Evolutionary conservation across 2,888 invertebrate genomes (phyloP), one percentile per base, ranked within the genome.

Genomic region (Conops quadrifasciatus): DNA sequence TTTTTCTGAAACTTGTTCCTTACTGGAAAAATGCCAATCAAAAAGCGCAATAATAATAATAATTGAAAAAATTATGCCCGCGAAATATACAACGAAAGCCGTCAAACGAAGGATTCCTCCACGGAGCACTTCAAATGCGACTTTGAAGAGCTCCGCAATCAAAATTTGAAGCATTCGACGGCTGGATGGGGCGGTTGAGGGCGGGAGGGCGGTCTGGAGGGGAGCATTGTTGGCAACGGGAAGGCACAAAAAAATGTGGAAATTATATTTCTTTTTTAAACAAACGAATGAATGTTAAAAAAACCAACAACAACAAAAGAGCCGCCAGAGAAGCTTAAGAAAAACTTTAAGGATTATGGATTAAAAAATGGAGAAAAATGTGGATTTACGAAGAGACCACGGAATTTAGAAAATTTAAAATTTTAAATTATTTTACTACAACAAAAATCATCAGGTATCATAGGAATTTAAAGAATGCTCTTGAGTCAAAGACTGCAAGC

Each of bases 31-130:
- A 71, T 73, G 71, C 68, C 71, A 73, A 71, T 71, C 73, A 73
- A 71, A n/a, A 65, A 66, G 56, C 43, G 71, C 56, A 73, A 71
- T 73, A 66, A 68, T 65, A 62, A 67, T 73, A 73, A 73, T 36
- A n/a, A n/a, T 73, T 71, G 66, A 65, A 68, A 73, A 65, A 71
- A 62, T 51, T 70, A 64, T 63, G 64, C 63, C 4, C 60, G 36
- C 62, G 36, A 36, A 36, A 36, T 36, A 36, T 36, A 36, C 36
- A 36, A 36, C 9, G 5, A 36, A 36, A 36, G 36, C 62, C 47
- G 68, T 28, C 45, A 68, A 36, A 49, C 51, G 28, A 24, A 67
- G 59, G 67, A 47, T 56, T 63, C 19, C 56, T 62, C 47, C 21
- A 51, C 68, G 16, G 51, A 68, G 68, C 9, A 68, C 68, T 68